These are phyloP conservation scores for Buteo buteo DNA, from an alignment of 2,113 vertebrate species.

Conservation along the genomic window DNA sequence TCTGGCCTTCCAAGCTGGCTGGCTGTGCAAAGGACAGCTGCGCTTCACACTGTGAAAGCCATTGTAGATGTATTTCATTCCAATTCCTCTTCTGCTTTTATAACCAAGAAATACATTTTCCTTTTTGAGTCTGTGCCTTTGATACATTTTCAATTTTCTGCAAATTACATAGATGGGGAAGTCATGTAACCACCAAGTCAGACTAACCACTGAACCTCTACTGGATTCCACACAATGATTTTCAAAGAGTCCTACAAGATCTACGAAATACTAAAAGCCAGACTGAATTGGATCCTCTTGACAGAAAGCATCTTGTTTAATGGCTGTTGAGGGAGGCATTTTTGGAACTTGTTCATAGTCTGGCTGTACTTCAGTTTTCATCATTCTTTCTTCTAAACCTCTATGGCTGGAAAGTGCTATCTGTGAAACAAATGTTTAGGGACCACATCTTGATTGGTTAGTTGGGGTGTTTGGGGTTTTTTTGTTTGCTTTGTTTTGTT, in stretches of 20 bases:
- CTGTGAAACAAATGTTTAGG: background rate
- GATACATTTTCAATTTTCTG: background rate
- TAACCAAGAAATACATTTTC: background rate
- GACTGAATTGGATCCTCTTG: background rate
- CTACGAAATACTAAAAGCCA: background rate
- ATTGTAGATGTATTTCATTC: background rate
- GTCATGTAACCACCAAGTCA: background rate
- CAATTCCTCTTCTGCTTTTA: background rate
- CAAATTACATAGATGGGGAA: background rate
- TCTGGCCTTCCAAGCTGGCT: background rate
- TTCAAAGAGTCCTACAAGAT: background rate
- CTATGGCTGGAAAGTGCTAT: background rate
- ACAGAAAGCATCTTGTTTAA: background rate
- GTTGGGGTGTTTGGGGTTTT: fast-evolving
- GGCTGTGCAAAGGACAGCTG: background rate
- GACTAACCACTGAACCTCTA: background rate
- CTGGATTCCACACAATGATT: background rate
- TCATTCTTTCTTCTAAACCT: background rate
- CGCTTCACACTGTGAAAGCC: background rate
- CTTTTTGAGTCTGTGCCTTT: background rate
- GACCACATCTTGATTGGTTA: background rate
- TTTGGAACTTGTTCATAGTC: background rate
- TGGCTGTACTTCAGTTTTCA: background rate
- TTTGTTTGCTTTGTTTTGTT: background rate
- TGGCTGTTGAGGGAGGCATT: background rate